Conservation (phyloP, 2,113 vertebrate genomes). For the Mirounga angustirostris region DNA sequence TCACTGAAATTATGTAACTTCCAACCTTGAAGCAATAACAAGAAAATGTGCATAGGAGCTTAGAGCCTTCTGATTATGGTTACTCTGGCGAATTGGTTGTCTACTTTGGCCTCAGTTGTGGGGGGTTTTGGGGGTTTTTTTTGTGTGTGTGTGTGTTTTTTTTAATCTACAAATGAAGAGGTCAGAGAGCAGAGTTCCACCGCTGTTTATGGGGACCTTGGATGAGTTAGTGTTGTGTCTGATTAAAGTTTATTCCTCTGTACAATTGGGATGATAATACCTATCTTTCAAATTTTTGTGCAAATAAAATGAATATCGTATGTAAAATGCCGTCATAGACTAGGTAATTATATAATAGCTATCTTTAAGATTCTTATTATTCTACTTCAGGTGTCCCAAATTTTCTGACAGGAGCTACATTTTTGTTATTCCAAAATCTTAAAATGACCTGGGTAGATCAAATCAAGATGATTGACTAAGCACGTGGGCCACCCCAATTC, state of each 20-base stretch:
- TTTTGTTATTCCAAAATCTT: conserved; percentile 35
- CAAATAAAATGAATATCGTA: conserved; percentile 11
- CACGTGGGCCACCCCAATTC: not conserved
- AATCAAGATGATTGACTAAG: not conserved
- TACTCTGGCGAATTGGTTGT: not conserved
- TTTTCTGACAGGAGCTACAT: not conserved
- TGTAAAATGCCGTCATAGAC: not conserved
- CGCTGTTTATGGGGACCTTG: not conserved
- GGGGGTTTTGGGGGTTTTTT: too few relatives aligned
- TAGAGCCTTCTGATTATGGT: not conserved
- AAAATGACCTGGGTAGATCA: not conserved
- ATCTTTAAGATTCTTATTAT: not conserved
- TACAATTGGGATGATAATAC: not conserved
- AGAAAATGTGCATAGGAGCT: not conserved
- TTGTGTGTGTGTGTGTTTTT: not conserved
- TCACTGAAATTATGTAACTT: conserved; percentile 46
- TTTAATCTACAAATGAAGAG: not conserved
- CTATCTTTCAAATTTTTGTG: not conserved
- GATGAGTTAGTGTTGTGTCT: not conserved
- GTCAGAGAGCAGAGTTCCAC: not conserved
- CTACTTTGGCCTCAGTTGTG: not conserved
- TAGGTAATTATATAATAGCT: not conserved
- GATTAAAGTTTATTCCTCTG: not conserved
- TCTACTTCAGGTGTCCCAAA: not conserved
- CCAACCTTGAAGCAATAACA: not conserved